phyloP scores from a whole-genome alignment of 2,888 invertebrate genomes.

The Herminia tarsipennalis region DNA sequence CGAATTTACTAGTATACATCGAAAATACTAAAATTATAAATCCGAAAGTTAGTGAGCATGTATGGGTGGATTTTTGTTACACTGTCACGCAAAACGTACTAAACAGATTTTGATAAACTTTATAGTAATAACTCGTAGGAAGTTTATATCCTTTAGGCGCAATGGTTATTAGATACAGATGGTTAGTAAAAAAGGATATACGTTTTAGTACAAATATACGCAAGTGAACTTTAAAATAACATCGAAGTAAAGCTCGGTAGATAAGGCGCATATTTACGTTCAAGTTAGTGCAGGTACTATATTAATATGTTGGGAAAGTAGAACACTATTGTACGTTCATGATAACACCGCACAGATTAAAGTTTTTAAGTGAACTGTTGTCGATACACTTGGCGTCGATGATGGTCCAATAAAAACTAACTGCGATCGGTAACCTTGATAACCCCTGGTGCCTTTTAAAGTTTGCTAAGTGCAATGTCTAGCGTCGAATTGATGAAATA shows the following conservation, averaged over 20 bases:
- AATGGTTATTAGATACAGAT: too few relatives aligned
- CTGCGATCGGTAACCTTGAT: slow-evolving; percentile 7
- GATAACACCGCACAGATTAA: slow-evolving; percentile 42
- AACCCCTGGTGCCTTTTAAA: slow-evolving; percentile 4
- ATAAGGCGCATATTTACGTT: slow-evolving; percentile 45
- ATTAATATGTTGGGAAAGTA: slow-evolving; percentile 53
- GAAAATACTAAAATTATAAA: too few relatives aligned
- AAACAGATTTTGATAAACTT: too few relatives aligned
- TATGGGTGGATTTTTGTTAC: too few relatives aligned
- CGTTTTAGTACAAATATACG: not conserved
- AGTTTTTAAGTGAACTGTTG: slow-evolving; percentile 5
- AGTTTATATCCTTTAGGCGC: too few relatives aligned
- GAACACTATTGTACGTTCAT: slow-evolving; percentile 46
- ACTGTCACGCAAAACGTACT: too few relatives aligned
- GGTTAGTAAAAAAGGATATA: too few relatives aligned
- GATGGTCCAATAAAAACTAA: slow-evolving; percentile 9
- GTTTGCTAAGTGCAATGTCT: not conserved
- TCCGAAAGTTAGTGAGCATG: too few relatives aligned
- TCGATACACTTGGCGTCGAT: not conserved
- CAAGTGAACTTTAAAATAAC: slow-evolving; percentile 20
- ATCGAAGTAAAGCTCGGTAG: slow-evolving; percentile 35
- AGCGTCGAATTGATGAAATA: not conserved
- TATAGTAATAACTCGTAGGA: too few relatives aligned
- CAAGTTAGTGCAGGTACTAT: slow-evolving; percentile 45
- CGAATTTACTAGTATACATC: too few relatives aligned